Conservation (phyloP, 2,888 invertebrate genomes). For the Yponomeuta sedellus region DNA sequence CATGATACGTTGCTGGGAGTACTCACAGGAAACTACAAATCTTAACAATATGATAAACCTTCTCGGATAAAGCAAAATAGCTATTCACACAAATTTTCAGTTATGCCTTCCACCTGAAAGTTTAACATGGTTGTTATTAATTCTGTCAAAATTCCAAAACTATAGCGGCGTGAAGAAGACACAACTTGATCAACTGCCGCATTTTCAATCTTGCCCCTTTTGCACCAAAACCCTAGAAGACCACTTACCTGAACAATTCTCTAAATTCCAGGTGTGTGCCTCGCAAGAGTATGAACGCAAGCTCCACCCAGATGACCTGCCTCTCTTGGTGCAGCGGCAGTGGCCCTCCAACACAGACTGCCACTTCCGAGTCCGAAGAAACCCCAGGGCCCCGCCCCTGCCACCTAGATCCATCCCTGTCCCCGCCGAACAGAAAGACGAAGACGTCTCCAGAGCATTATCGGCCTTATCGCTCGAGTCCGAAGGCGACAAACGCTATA, state of each 20-base stretch:
- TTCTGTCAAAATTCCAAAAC: too few species aligned
- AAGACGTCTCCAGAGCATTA: slow-evolving; percentile 56
- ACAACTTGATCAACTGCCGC: too few species aligned
- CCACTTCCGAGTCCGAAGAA: slow-evolving; percentile 88
- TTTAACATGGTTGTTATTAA: too few species aligned
- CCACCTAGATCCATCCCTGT: slow-evolving; percentile 67
- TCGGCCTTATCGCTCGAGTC: slow-evolving; percentile 66
- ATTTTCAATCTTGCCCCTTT: too few species aligned
- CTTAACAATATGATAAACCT: too few species aligned
- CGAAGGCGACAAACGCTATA: slow-evolving; percentile 60
- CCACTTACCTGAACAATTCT: not conserved
- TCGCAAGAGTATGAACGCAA: slow-evolving; percentile 92
- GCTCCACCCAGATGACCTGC: slow-evolving; percentile 90
- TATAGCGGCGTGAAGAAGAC: too few species aligned
- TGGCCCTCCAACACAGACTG: slow-evolving; percentile 83
- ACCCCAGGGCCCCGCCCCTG: slow-evolving; percentile 88
- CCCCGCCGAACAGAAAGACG: slow-evolving; percentile 35
- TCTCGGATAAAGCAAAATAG: too few species aligned
- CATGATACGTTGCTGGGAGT: too few species aligned
- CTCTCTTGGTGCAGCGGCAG: slow-evolving; percentile 86
- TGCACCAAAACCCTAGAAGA: too few species aligned
- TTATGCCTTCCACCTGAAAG: too few species aligned
- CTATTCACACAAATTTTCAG: too few species aligned
- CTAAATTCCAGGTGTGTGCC: slow-evolving; percentile 76
- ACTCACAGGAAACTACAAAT: too few species aligned